Evolutionary conservation across 1,140 invertebrate genomes (phyloP), one percentile per base, ranked within the genome.

Genomic region (Aradophagus sp.): DNA sequence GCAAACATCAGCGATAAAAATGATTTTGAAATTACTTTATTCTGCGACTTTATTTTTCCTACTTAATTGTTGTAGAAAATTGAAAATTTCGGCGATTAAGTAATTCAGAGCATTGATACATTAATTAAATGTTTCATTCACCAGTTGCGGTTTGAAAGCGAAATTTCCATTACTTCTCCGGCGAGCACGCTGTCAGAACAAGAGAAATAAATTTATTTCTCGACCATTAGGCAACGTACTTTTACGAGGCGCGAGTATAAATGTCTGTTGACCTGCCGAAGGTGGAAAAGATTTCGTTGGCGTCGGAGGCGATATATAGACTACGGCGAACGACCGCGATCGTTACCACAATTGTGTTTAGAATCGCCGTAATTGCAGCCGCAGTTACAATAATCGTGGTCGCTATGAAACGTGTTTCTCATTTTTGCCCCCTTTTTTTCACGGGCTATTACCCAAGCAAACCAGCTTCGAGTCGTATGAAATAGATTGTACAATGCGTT

Each of bases 261-360:
- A n/a, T n/a, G n/a, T n/a, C n/a, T n/a, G n/a, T n/a, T n/a, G n/a
- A n/a, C n/a, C n/a, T 14, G 32, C 17, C 23, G 10, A 44, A 35
- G 12, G 38, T 35, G 13, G 26, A 44, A 59, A 48, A 61, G 45
- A 50, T 61, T 61, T 32, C 29, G 26, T 29, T 50, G 29, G 19
- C 36, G 29, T 42, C 58, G 31, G 8, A 20, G 10, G 16, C 2
- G 41, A 41, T 56, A 59, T 59, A 68, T 68, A 47, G 65, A 45
- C 36, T 68, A 16, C 45, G 14, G 17, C 20, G 41, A 53, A 55
- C 42, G 42, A 55, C 39, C 29, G 20, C 56, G 16, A 32, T 56
- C 44, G 58, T 62, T 62, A 50, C 66, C 66, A 56, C 66, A 62
- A 62, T 62, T 62, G 50, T 62, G 66, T 32, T 62, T 62, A 48